phyloP scores from a whole-genome alignment of 2,888 invertebrate genomes.

The Tridacna crocea region DNA sequence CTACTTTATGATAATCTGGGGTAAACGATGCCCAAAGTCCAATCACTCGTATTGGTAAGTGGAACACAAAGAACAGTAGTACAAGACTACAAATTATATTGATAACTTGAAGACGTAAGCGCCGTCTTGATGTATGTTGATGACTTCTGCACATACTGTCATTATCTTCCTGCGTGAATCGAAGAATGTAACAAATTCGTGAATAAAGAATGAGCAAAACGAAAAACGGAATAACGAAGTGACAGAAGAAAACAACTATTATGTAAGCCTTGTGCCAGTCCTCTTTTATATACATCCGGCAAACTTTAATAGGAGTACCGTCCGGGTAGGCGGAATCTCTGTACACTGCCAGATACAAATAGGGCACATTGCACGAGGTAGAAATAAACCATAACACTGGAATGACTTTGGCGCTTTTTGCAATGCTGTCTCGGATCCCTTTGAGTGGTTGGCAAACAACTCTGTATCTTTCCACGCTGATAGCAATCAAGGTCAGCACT shows the following conservation, averaged over 20 bases:
- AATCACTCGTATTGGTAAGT: slow-evolving; percentile 65
- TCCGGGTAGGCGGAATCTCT: slow-evolving; percentile 58
- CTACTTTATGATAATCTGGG: slow-evolving; percentile 46
- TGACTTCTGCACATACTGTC: slow-evolving; percentile 14
- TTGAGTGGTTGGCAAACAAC: slow-evolving; percentile 94
- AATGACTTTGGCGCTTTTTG: slow-evolving; percentile 42
- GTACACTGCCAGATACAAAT: slow-evolving; percentile 59
- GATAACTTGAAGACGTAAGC: slow-evolving; percentile 57
- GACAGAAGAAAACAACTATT: slow-evolving; percentile 24
- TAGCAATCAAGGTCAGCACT: slow-evolving; percentile 95
- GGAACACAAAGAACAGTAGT: slow-evolving; percentile 69
- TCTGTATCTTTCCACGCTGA: slow-evolving; percentile 95
- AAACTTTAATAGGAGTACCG: slow-evolving; percentile 68
- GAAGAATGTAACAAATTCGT: slow-evolving; percentile 37
- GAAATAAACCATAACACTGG: slow-evolving; percentile 75
- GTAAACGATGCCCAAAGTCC: slow-evolving; percentile 69
- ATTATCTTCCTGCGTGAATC: background rate
- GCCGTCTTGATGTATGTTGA: slow-evolving; percentile 8
- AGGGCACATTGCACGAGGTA: slow-evolving; percentile 83
- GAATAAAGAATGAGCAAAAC: slow-evolving; percentile 36
- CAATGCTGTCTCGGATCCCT: slow-evolving; percentile 81
- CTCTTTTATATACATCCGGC: slow-evolving; percentile 36
- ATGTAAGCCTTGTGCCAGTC: slow-evolving; percentile 38
- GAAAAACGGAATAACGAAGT: slow-evolving; percentile 43
- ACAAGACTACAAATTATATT: slow-evolving; percentile 65